These are phyloP conservation scores for Fragum sueziense DNA, from an alignment of 2,888 invertebrate species.

Conservation along the genomic window DNA sequence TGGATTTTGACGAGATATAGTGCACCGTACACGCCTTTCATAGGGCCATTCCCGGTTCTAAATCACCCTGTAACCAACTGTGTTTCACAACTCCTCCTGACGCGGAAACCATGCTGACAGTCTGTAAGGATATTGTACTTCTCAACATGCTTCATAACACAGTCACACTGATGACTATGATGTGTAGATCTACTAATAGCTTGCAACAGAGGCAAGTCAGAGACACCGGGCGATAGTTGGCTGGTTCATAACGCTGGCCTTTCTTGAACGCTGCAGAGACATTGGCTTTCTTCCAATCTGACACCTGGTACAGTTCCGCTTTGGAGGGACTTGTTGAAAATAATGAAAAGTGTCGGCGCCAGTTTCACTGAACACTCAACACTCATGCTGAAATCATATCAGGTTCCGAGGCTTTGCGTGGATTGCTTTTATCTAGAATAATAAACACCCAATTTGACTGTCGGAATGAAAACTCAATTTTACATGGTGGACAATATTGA, in stretches of 20 bases:
- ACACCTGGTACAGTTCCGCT: slow-evolving; percentile 1
- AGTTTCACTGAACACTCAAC: slow-evolving; percentile 1
- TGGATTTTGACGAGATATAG: too few relatives aligned
- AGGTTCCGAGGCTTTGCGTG: too few relatives aligned
- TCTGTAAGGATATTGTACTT: slow-evolving; percentile 31
- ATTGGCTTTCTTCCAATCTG: too few relatives aligned
- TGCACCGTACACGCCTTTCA: too few relatives aligned
- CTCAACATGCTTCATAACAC: slow-evolving; percentile 1
- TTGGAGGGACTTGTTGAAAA: slow-evolving; percentile 17
- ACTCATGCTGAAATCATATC: too few relatives aligned
- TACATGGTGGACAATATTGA: too few relatives aligned
- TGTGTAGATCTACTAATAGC: slow-evolving; percentile 24
- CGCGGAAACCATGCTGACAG: slow-evolving; percentile 41
- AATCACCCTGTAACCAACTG: slow-evolving; percentile 23
- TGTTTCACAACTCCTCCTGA: slow-evolving; percentile 32
- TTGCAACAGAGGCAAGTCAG: slow-evolving; percentile 29
- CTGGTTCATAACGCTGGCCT: background rate
- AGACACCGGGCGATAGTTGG: slow-evolving; percentile 27
- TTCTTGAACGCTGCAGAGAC: slow-evolving; percentile 16
- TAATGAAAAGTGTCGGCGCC: slow-evolving; percentile 1
- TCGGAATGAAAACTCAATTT: too few relatives aligned
- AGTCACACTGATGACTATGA: too few relatives aligned
- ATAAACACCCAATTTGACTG: too few relatives aligned
- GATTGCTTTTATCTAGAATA: too few relatives aligned
- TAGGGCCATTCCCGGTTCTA: too few relatives aligned